These are phyloP conservation scores for Augochlorella aurata DNA, from an alignment of 2,888 invertebrate species.

Conservation along the genomic window DNA sequence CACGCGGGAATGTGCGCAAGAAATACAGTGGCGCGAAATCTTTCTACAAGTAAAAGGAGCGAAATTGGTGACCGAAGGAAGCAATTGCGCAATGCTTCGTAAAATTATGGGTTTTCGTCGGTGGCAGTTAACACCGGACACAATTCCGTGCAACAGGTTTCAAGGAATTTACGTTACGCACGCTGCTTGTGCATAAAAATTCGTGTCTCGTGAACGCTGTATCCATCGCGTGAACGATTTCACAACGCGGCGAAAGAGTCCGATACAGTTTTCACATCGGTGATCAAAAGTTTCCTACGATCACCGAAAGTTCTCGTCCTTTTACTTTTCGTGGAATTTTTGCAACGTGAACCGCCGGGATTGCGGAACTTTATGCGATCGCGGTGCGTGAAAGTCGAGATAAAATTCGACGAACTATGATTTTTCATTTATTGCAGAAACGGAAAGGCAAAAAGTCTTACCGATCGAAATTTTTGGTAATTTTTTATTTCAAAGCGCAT, in stretches of 20 bases:
- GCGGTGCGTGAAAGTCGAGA: background rate
- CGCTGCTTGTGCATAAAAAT: background rate
- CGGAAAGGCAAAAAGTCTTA: too few species aligned
- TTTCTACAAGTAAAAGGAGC: constrained; percentile 40
- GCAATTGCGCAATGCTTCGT: constrained; percentile 26
- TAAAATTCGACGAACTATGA: background rate
- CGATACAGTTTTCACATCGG: background rate
- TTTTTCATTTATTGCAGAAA: background rate
- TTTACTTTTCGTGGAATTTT: background rate
- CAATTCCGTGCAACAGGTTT: constrained; percentile 7
- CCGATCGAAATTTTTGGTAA: too few species aligned
- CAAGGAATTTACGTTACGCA: background rate
- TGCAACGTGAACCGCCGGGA: background rate
- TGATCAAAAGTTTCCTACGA: background rate
- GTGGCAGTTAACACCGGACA: constrained; percentile 4
- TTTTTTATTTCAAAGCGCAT: background rate
- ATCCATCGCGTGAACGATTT: background rate
- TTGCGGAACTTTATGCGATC: background rate
- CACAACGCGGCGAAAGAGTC: background rate
- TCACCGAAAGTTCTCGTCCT: background rate
- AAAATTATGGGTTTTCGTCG: constrained; percentile 29
- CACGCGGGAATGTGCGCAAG: background rate
- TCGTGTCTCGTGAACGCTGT: too few species aligned
- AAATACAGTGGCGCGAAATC: constrained; percentile 10
- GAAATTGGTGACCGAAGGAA: constrained; percentile 28